These are phyloP conservation scores for Desoria tigrina DNA, from an alignment of 2,888 invertebrate species.

Conservation along the genomic window DNA sequence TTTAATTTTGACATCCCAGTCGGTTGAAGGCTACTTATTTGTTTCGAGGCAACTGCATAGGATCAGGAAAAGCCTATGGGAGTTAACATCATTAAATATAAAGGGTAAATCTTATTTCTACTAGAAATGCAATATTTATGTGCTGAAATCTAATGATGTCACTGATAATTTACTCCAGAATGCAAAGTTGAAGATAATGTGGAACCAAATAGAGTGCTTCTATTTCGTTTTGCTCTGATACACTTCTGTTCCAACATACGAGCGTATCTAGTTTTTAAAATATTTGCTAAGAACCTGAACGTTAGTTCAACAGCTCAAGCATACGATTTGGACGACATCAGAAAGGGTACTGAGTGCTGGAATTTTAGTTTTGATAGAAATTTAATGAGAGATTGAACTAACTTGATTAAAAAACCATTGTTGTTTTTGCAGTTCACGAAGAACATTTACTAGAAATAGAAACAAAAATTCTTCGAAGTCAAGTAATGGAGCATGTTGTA, in stretches of 20 bases:
- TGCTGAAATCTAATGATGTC: background rate
- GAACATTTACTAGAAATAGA: slow-evolving; percentile 39
- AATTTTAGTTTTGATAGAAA: too few relatives aligned
- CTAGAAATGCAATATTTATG: background rate
- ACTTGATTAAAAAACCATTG: too few relatives aligned
- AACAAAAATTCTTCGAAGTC: slow-evolving; percentile 35
- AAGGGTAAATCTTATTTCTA: slow-evolving; percentile 36
- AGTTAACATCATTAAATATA: slow-evolving; percentile 29
- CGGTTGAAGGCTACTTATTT: slow-evolving; percentile 39
- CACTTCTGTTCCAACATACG: slow-evolving; percentile 47
- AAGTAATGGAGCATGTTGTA: slow-evolving; percentile 37
- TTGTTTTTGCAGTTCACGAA: slow-evolving; percentile 39
- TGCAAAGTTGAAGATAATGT: slow-evolving; percentile 28
- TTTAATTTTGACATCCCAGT: slow-evolving; percentile 35
- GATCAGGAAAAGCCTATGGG: slow-evolving; percentile 46
- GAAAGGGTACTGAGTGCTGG: slow-evolving; percentile 29
- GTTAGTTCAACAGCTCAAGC: slow-evolving; percentile 17
- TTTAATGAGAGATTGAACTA: too few relatives aligned
- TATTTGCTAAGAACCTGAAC: slow-evolving; percentile 36
- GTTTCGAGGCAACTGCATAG: slow-evolving; percentile 40
- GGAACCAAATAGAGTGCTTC: slow-evolving; percentile 28
- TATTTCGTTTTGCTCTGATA: slow-evolving; percentile 43
- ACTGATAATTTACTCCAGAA: slow-evolving; percentile 30
- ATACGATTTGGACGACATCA: slow-evolving; percentile 36
- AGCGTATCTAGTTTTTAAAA: slow-evolving; percentile 41